A percentile compares a stretch with the other conserved stretches of the same genome.
Evolutionary conservation across 2,797 vertebrate genomes (phyloP).

Genomic region (Channa striata): DNA sequence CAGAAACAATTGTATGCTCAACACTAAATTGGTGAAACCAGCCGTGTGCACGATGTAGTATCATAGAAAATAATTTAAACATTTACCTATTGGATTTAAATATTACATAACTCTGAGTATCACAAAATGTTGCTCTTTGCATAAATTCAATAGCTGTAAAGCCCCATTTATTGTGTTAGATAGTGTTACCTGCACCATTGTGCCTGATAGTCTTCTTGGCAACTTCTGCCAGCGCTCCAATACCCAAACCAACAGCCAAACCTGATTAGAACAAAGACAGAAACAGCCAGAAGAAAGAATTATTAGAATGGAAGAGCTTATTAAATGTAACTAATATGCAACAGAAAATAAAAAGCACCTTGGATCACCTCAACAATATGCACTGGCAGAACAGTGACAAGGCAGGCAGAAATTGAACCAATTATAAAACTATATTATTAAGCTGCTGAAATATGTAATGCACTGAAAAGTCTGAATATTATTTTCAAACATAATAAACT

Average conservation of each 20-base stretch:
- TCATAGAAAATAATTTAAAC: too few species aligned
- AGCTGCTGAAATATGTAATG: slow-evolving; percentile 8
- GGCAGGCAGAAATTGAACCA: neutral
- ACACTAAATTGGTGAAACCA: too few species aligned
- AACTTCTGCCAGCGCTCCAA: slow-evolving; percentile 95
- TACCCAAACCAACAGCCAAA: slow-evolving; percentile 93
- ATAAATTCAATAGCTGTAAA: too few species aligned
- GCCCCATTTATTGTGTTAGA: neutral
- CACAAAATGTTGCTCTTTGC: too few species aligned
- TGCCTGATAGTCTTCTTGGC: slow-evolving; percentile 94
- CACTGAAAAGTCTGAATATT: neutral
- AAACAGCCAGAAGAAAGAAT: slow-evolving; percentile 1
- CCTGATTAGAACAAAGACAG: slow-evolving; percentile 79
- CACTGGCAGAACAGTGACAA: neutral
- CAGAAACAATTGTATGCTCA: neutral
- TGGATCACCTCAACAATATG: neutral
- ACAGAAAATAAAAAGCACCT: neutral
- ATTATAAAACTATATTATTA: neutral
- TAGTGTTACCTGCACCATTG: slow-evolving; percentile 72
- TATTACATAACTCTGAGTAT: too few species aligned
- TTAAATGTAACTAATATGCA: neutral
- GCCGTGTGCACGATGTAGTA: too few species aligned
- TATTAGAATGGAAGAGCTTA: neutral
- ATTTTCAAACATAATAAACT: too few species aligned
- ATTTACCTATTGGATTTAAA: too few species aligned